Evolutionary conservation across 2,113 vertebrate genomes (phyloP).

Genomic region (Corythaixoides concolor): DNA sequence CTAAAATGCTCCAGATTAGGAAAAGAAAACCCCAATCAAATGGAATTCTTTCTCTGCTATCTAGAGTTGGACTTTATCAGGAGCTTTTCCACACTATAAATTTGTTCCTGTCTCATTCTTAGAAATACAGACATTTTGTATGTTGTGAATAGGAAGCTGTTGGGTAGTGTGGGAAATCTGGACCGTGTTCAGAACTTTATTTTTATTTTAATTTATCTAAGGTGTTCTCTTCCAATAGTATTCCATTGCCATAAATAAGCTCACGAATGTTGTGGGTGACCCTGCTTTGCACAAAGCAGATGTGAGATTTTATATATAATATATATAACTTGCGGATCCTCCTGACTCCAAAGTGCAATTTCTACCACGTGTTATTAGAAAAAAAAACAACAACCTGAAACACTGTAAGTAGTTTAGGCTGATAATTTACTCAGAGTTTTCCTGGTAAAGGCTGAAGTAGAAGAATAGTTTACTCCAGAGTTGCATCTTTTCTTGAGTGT

Average conservation of each 20-base stretch:
- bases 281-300: neutral
- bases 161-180: neutral
- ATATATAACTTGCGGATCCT: neutral
- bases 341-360: neutral
- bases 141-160: neutral
- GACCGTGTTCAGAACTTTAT: neutral
- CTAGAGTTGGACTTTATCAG: neutral
- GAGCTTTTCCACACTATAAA: neutral
- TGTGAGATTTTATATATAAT: accelerated
- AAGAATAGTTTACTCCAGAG: neutral
- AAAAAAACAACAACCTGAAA: neutral
- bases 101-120: neutral
- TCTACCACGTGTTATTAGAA: neutral
- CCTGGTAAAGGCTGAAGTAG: neutral
- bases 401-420: neutral
- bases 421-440: neutral
- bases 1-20: neutral
- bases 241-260: neutral
- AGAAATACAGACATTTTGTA: neutral
- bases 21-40: neutral
- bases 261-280: neutral
- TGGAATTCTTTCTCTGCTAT: neutral
- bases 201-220: neutral
- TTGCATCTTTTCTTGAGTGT: neutral
- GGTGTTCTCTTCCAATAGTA: neutral